Evolutionary conservation across 2,797 vertebrate genomes (phyloP).

Genomic region (Pristis pectinata): DNA sequence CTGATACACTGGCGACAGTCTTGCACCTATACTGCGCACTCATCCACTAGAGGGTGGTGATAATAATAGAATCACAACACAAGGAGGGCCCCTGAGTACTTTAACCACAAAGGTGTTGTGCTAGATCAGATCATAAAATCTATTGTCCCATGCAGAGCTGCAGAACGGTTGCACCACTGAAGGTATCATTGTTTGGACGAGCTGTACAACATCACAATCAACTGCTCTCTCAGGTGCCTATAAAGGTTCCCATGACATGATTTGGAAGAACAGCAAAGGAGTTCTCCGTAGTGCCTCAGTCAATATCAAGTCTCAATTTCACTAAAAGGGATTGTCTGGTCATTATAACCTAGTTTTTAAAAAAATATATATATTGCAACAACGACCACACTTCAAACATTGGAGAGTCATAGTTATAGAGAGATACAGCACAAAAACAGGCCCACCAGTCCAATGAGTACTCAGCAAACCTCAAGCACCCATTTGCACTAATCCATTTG

Average conservation of each 20-base stretch:
- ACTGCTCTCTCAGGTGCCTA: background rate
- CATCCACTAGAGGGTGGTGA: too few relatives aligned
- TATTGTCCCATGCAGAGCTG: background rate
- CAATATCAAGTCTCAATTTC: background rate
- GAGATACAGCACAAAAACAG: too few relatives aligned
- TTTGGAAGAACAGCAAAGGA: background rate
- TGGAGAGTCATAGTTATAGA: too few relatives aligned
- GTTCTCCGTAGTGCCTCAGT: background rate
- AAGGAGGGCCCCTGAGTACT: too few relatives aligned
- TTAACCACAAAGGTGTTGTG: too few relatives aligned
- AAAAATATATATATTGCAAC: background rate
- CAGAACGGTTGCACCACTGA: background rate
- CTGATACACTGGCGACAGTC: background rate
- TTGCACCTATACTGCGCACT: too few relatives aligned
- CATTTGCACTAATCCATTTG: too few relatives aligned
- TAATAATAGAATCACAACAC: too few relatives aligned
- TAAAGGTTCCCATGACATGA: background rate
- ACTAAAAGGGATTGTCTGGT: background rate
- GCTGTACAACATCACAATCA: too few relatives aligned
- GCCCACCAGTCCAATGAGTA: too few relatives aligned
- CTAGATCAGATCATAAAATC: background rate
- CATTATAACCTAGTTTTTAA: background rate
- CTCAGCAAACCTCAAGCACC: too few relatives aligned
- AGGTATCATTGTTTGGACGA: too few relatives aligned
- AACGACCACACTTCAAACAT: background rate